Conservation (phyloP, 2,888 invertebrate genomes). For the Caenorhabditis sinica region DNA sequence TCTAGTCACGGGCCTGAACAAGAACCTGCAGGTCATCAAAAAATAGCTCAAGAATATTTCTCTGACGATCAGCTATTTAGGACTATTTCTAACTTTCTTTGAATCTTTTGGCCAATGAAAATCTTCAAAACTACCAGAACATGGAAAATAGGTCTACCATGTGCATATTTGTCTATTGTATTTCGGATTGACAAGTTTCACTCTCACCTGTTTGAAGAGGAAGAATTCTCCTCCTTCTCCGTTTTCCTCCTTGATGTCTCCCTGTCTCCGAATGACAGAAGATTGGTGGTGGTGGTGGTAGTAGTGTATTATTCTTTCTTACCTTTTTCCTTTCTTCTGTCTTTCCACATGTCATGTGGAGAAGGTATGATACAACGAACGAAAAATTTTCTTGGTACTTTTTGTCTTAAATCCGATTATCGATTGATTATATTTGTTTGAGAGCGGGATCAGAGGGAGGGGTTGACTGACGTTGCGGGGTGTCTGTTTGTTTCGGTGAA, state of each 20-base stretch:
- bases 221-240: slow-evolving; percentile 10
- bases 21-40: too few species aligned
- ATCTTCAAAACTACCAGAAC: slow-evolving; percentile 8
- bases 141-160: slow-evolving; percentile 67
- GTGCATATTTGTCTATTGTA: slow-evolving; percentile 67
- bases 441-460: slow-evolving; percentile 43
- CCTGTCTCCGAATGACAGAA: slow-evolving; percentile 31
- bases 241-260: slow-evolving; percentile 7
- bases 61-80: too few species aligned
- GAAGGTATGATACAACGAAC: not conserved
- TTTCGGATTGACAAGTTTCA: slow-evolving; percentile 54
- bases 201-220: slow-evolving; percentile 65
- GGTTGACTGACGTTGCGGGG: slow-evolving; percentile 25
- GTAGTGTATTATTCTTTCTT: slow-evolving; percentile 47
- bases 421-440: slow-evolving; percentile 59
- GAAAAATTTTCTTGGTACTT: slow-evolving; percentile 30
- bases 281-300: slow-evolving; percentile 4
- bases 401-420: slow-evolving; percentile 60
- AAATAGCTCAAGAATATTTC: too few species aligned
- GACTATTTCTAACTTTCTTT: not conserved
- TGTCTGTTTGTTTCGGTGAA: slow-evolving; percentile 38
- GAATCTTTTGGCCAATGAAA: not conserved
- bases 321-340: slow-evolving; percentile 13
- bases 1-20: too few species aligned
- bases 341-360: slow-evolving; percentile 3